A percentile compares a stretch with the other conserved stretches of the same genome.
These are phyloP conservation scores for Odontamblyopus rebecca DNA, from an alignment of 2,797 vertebrate species.

Conservation along the genomic window DNA sequence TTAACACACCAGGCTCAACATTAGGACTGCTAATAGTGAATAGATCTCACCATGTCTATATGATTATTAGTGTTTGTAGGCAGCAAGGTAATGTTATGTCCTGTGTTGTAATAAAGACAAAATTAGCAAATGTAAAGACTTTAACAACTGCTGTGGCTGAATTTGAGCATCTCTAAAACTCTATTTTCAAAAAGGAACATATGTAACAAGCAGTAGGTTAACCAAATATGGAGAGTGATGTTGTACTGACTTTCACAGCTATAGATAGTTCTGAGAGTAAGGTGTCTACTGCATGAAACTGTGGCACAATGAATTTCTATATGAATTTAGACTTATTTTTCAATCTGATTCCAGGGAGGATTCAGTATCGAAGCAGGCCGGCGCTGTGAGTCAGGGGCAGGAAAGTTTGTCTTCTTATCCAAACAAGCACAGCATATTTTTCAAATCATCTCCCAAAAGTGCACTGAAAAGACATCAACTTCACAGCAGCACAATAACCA, in stretches of 20 bases:
- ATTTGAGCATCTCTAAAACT: no score
- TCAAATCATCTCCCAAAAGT: constrained; percentile 63
- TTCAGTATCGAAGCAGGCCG: constrained; percentile 88
- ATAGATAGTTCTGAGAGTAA: background rate
- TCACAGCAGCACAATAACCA: background rate
- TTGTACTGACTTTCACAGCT: background rate
- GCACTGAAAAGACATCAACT: constrained; percentile 21
- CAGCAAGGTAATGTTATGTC: background rate
- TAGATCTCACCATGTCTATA: background rate
- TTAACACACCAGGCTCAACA: background rate
- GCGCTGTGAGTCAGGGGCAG: constrained; percentile 86
- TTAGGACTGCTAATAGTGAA: background rate
- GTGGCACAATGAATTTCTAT: background rate
- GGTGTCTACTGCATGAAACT: background rate
- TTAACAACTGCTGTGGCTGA: no score
- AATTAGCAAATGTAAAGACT: no score
- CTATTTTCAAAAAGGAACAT: no score
- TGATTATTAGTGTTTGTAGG: background rate
- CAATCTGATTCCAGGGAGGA: constrained; percentile 69
- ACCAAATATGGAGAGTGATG: background rate
- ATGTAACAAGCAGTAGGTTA: no score
- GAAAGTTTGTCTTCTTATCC: constrained; percentile 84
- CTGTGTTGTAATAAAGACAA: background rate
- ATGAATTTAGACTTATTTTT: background rate
- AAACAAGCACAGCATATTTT: constrained; percentile 73